Evolutionary conservation across 2,888 invertebrate genomes (phyloP).

Genomic region (Sisyra nigra): DNA sequence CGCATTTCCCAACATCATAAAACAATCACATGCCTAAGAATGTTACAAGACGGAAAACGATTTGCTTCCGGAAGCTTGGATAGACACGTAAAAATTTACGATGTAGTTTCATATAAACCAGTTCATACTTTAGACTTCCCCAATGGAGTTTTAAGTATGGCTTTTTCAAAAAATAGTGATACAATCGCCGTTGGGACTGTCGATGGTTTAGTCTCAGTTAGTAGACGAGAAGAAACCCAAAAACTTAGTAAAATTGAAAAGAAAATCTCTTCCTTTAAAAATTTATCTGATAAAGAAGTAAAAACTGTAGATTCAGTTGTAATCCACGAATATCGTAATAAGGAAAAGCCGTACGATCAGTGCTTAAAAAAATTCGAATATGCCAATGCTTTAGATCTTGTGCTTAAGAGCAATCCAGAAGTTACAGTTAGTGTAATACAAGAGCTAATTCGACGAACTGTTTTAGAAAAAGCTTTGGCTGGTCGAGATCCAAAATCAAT

Average conservation of each 20-base stretch:
- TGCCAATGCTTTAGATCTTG: conserved; percentile 59
- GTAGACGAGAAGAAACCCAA: conserved; percentile 48
- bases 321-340: conserved; percentile 20
- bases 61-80: conserved; percentile 84
- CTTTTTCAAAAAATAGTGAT: conserved; percentile 57
- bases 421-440: conserved; percentile 65
- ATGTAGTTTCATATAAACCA: conserved; percentile 67
- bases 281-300: conserved; percentile 21
- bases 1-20: conserved; percentile 88
- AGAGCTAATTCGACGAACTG: conserved; percentile 72
- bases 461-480: conserved; percentile 56
- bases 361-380: conserved; percentile 68
- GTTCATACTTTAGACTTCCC: conserved; percentile 84
- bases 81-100: conserved; percentile 85
- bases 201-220: conserved; percentile 80
- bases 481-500: conserved; percentile 53
- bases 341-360: conserved; percentile 41
- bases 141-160: conserved; percentile 78
- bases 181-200: conserved; percentile 83
- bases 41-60: conserved; percentile 67
- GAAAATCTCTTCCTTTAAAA: conserved; percentile 38
- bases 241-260: conserved; percentile 23
- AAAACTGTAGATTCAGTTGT: conserved; percentile 35
- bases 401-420: conserved; percentile 54
- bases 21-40: conserved; percentile 73